Conservation (phyloP, 2,113 vertebrate species). For the Sinocyclocheilus rhinocerous region DNA sequence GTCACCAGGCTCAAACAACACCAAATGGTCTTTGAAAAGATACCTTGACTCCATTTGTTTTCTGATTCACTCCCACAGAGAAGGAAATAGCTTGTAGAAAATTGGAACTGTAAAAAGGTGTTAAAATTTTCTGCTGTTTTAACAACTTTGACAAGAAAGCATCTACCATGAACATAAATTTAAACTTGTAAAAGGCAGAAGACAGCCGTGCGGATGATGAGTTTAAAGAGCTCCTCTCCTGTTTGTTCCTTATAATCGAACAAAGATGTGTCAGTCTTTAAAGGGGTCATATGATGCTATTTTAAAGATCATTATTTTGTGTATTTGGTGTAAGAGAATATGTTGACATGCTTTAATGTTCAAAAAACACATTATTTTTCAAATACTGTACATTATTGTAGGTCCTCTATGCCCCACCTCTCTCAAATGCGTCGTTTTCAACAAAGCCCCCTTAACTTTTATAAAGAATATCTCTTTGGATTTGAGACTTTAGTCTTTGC, state of each 20-base stretch:
- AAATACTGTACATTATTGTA: no score
- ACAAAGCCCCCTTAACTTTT: no score
- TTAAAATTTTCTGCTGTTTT: neutral
- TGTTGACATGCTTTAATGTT: no score
- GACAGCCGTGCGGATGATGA: neutral
- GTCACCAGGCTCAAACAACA: slow-evolving; percentile 54
- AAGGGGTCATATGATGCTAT: no score
- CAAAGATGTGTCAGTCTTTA: slow-evolving; percentile 10
- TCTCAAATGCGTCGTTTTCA: no score
- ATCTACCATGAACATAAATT: neutral
- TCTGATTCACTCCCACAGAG: slow-evolving; percentile 48
- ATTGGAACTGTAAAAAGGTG: neutral
- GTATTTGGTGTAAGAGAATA: no score
- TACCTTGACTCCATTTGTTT: slow-evolving; percentile 56
- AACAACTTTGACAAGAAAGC: neutral
- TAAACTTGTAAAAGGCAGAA: neutral
- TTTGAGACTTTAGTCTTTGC: no score
- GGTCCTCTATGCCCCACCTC: no score
- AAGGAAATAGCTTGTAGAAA: neutral
- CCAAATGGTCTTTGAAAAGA: slow-evolving; percentile 59
- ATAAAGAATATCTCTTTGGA: no score
- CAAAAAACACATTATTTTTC: no score
- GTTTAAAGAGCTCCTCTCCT: neutral
- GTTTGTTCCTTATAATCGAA: neutral
- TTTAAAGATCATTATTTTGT: no score